A percentile compares a stretch with the other conserved stretches of the same genome.
Conservation (phyloP, 30 jellyfish, hydroid and myxozoan genomes). For the Hydractinia symbiolongicarpus region DNA sequence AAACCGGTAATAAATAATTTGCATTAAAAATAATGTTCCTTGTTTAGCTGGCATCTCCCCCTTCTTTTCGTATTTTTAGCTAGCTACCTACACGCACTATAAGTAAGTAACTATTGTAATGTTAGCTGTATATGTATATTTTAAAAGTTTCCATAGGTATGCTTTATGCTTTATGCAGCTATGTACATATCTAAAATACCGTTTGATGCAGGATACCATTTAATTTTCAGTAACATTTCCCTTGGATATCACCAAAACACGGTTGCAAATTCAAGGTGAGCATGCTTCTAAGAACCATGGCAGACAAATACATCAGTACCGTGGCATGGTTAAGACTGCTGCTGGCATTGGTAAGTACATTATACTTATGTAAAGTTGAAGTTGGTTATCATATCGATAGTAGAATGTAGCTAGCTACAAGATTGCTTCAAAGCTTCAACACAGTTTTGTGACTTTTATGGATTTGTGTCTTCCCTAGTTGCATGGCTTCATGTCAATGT, state of each 20-base stretch:
- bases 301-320: constrained; percentile 24
- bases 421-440: no score
- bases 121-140: background rate
- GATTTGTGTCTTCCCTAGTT: no score
- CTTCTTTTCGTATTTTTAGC: background rate
- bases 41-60: background rate
- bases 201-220: background rate
- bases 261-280: constrained; percentile 84
- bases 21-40: background rate
- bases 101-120: background rate
- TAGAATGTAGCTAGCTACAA: no score
- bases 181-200: background rate
- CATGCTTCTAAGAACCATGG: constrained; percentile 38
- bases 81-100: background rate
- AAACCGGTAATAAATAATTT: constrained; percentile 52
- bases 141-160: background rate
- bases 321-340: constrained; percentile 86
- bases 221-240: constrained; percentile 64
- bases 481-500: no score
- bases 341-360: constrained; percentile 65
- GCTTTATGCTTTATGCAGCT: no score
- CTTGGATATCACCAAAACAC: constrained; percentile 80
- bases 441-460: no score
- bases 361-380: no score
- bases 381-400: no score